A percentile compares a stretch with the other conserved stretches of the same genome.
phyloP scores from a whole-genome alignment of 1,140 invertebrate species.

The Chymomyza costata region DNA sequence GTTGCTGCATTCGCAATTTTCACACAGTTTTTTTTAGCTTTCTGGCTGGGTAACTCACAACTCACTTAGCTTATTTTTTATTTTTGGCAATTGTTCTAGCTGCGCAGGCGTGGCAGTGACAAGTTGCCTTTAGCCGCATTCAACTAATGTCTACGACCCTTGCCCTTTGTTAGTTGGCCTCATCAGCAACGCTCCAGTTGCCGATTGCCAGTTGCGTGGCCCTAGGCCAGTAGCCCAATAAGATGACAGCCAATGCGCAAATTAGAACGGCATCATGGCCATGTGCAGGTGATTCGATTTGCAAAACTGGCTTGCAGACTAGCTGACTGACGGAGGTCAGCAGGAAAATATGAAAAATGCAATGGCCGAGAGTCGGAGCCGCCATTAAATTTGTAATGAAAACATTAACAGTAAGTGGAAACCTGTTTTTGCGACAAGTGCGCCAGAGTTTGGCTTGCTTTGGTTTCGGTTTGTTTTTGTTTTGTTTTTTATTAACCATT shows the following conservation, averaged over 20 bases:
- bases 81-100: conserved; percentile 2
- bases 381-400: no score
- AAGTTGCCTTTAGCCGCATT: no score
- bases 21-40: conserved; percentile 61
- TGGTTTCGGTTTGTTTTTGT: conserved; percentile 30
- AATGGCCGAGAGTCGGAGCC: conserved; percentile 30
- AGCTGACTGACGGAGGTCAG: conserved; percentile 57
- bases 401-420: conserved; percentile 6
- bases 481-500: not conserved
- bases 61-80: no score
- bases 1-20: conserved; percentile 32
- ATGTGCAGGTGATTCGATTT: conserved; percentile 43
- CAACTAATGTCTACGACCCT: conserved; percentile 50
- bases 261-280: conserved; percentile 52
- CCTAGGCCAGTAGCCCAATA: no score
- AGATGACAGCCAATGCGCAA: conserved; percentile 64
- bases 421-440: conserved; percentile 65
- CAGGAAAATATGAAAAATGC: conserved; percentile 71
- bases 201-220: no score
- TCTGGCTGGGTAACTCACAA: not conserved
- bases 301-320: conserved; percentile 30
- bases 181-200: conserved; percentile 56
- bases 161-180: conserved; percentile 50
- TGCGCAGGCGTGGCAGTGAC: conserved; percentile 24
- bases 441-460: conserved; percentile 23